Percentiles rank a stretch among this genome's conserved stretches.
Conservation (phyloP, 2,888 invertebrate genomes). For the Prenolepis imparis region DNA sequence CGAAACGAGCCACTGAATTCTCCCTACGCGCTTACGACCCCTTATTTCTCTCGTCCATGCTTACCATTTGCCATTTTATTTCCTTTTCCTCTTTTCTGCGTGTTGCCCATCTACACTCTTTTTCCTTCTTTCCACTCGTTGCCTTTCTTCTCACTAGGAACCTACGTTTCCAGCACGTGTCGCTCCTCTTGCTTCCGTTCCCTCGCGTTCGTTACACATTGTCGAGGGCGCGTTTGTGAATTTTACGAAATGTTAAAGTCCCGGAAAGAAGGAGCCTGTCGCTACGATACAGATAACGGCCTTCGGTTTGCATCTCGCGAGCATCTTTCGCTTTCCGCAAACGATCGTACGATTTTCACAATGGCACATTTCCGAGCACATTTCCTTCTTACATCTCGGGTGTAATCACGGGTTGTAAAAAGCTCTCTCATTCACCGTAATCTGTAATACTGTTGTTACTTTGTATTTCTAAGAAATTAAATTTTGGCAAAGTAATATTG, state of each 20-base stretch:
- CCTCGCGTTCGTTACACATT: slow-evolving; percentile 26
- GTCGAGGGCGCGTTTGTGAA: slow-evolving; percentile 61
- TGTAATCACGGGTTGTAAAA: slow-evolving; percentile 4
- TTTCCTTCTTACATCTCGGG: not conserved
- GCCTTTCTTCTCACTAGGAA: slow-evolving; percentile 50
- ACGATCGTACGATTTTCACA: not conserved
- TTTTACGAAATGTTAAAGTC: slow-evolving; percentile 54
- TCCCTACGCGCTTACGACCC: slow-evolving; percentile 53
- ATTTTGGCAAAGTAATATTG: not conserved
- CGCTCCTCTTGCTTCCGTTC: slow-evolving; percentile 55
- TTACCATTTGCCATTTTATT: slow-evolving; percentile 60
- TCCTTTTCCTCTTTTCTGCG: slow-evolving; percentile 17
- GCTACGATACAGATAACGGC: slow-evolving; percentile 35
- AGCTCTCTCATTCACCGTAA: not conserved
- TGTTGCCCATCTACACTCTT: not conserved
- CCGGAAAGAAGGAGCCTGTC: slow-evolving; percentile 21
- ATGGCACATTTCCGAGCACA: not conserved
- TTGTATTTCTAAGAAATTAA: not conserved
- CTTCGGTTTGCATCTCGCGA: slow-evolving; percentile 43
- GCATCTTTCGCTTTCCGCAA: slow-evolving; percentile 5
- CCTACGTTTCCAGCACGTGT: slow-evolving; percentile 62
- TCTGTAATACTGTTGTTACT: not conserved
- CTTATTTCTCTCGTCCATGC: slow-evolving; percentile 63
- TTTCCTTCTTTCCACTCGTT: slow-evolving; percentile 25
- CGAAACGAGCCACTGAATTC: slow-evolving; percentile 70